Percentiles rank a stretch among this genome's conserved stretches.
These are phyloP conservation scores for Poeciliopsis occidentalis DNA, from an alignment of 2,113 vertebrate genomes.

Conservation along the genomic window DNA sequence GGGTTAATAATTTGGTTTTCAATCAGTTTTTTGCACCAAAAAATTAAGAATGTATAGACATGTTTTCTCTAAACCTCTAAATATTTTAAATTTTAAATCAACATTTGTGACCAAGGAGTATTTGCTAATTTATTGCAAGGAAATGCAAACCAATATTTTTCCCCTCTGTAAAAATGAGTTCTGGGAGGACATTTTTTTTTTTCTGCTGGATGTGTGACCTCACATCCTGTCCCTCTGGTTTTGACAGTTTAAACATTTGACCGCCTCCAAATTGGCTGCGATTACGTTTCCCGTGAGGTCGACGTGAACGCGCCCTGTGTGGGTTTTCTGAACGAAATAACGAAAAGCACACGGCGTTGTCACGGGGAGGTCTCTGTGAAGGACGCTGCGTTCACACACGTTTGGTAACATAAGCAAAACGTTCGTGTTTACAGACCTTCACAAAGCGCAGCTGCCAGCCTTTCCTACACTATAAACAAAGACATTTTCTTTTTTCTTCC, in stretches of 20 bases:
- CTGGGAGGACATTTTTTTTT: background rate
- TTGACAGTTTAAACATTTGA: slow-evolving; percentile 59
- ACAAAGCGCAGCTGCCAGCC: slow-evolving; percentile 4
- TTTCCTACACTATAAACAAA: background rate
- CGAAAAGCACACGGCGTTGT: slow-evolving; percentile 69
- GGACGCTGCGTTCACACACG: slow-evolving; percentile 26
- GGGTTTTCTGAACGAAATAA: slow-evolving; percentile 29
- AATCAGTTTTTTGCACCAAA: too few relatives aligned
- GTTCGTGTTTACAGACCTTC: slow-evolving; percentile 9
- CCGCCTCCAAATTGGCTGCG: slow-evolving; percentile 52
- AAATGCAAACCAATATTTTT: too few relatives aligned
- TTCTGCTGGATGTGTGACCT: slow-evolving; percentile 49
- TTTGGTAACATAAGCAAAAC: slow-evolving; percentile 19
- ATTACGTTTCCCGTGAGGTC: slow-evolving; percentile 57
- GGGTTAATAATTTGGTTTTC: too few relatives aligned
- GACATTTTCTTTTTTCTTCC: background rate
- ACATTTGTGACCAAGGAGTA: too few relatives aligned
- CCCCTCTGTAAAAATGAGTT: too few relatives aligned
- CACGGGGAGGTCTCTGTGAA: slow-evolving; percentile 29
- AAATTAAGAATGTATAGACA: too few relatives aligned
- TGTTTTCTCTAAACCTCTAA: too few relatives aligned
- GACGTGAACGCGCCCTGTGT: too few relatives aligned
- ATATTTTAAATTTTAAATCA: too few relatives aligned
- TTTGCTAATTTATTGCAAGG: too few relatives aligned
- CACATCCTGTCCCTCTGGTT: slow-evolving; percentile 63